Conservation (phyloP, 2,888 invertebrate genomes). For the Morpho achilles region DNA sequence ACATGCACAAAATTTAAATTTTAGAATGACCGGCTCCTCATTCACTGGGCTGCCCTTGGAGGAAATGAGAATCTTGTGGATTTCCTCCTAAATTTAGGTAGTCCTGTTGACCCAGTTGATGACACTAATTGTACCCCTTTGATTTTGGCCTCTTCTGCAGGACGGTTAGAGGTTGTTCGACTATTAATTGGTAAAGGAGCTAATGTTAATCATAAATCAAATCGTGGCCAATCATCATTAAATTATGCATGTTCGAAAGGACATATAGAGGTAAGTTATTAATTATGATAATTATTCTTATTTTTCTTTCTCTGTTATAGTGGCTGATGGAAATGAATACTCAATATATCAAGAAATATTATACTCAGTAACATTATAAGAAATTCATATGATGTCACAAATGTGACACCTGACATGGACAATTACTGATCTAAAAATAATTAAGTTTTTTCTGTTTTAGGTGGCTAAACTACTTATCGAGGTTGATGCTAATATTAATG, state of each 20-base stretch:
- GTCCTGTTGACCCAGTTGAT: constrained; percentile 84
- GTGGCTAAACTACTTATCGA: constrained; percentile 83
- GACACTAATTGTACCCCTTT: constrained; percentile 89
- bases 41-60: constrained; percentile 90
- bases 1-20: neutral
- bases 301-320: no score
- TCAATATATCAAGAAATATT: no score
- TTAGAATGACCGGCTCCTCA: constrained; percentile 84
- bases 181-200: constrained; percentile 83
- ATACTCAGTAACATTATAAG: no score
- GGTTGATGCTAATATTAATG: constrained; percentile 81
- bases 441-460: constrained; percentile 53
- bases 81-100: constrained; percentile 82
- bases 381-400: no score
- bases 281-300: no score
- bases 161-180: constrained; percentile 83
- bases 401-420: no score
- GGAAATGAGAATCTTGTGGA: constrained; percentile 87
- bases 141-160: constrained; percentile 89
- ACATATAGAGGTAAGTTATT: constrained; percentile 80
- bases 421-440: neutral
- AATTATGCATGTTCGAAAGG: constrained; percentile 94
- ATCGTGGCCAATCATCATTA: constrained; percentile 87
- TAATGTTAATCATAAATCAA: constrained; percentile 85
- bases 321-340: no score